Percentiles rank a stretch among this genome's conserved stretches.
Evolutionary conservation across 2,888 invertebrate genomes (phyloP).

Genomic region (Ormia ochracea): DNA sequence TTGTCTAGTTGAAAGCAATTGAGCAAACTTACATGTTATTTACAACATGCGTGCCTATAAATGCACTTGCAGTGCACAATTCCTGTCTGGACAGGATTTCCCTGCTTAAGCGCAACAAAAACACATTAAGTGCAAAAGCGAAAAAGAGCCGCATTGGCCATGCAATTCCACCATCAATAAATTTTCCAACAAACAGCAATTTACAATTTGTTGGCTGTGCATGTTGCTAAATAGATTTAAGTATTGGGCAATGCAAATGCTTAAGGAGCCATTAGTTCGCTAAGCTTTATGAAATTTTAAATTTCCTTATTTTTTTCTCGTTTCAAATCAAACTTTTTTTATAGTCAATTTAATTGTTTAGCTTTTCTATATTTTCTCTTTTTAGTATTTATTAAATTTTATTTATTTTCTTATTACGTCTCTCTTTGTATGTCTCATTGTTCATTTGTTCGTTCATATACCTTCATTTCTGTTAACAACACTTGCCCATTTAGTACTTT

Average conservation of each 20-base stretch:
- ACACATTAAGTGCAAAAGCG: neutral
- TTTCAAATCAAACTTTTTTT: neutral
- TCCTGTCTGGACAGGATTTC: constrained; percentile 63
- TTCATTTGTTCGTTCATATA: constrained; percentile 45
- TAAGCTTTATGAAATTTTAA: neutral
- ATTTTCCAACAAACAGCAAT: neutral
- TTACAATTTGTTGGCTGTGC: neutral
- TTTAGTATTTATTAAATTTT: neutral
- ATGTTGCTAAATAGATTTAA: neutral
- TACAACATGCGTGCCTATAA: constrained; percentile 6
- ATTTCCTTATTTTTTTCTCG: neutral
- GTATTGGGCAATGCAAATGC: neutral
- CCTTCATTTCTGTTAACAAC: constrained; percentile 58
- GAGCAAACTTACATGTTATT: neutral
- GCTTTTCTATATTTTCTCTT: neutral
- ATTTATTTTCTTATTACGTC: neutral
- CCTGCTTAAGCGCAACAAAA: constrained; percentile 43
- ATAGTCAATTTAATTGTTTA: neutral
- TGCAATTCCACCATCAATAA: neutral
- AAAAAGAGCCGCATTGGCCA: neutral
- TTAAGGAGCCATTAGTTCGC: neutral
- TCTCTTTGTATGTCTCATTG: constrained; percentile 24
- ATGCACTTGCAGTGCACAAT: constrained; percentile 25
- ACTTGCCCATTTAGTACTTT: constrained; percentile 59
- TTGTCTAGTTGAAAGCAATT: constrained; percentile 4